Conservation (phyloP, 1,140 invertebrate genomes). For the Macrosteles quadrilineatus region DNA sequence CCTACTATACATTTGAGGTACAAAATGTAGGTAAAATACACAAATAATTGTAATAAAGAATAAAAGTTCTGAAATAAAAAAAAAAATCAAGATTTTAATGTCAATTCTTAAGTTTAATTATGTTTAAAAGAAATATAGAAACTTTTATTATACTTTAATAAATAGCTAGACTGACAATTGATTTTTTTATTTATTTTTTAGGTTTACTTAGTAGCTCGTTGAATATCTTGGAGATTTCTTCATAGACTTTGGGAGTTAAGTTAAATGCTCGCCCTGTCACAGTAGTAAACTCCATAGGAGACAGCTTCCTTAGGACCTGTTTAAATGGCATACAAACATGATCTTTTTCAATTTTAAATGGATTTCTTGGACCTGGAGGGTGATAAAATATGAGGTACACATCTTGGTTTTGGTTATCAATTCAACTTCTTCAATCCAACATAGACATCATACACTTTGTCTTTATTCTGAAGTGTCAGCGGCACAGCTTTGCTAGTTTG, state of each 20-base stretch:
- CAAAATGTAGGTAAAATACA: background rate
- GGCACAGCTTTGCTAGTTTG: background rate
- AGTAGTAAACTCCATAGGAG: constrained; percentile 1
- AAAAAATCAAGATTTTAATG: too few relatives aligned
- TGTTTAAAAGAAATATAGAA: too few relatives aligned
- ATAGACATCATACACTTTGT: background rate
- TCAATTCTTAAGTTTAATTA: too few relatives aligned
- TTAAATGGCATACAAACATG: constrained; percentile 8
- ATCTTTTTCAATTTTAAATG: background rate
- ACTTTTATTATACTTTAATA: background rate
- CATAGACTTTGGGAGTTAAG: constrained; percentile 6
- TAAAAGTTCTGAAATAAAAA: too few relatives aligned
- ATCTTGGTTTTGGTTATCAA: background rate
- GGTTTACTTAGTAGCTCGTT: background rate
- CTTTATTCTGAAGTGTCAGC: constrained; percentile 16
- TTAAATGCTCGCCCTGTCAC: constrained; percentile 5
- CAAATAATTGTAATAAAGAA: too few relatives aligned
- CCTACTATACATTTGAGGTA: background rate
- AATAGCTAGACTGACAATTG: background rate
- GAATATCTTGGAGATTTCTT: constrained; percentile 1
- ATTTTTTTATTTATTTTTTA: background rate
- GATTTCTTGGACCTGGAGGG: background rate
- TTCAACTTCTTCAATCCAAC: constrained; percentile 2
- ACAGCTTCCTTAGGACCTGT: background rate
- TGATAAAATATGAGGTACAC: background rate